These are phyloP conservation scores for Larimichthys crocea DNA, from an alignment of 2,113 vertebrate species.

Conservation along the genomic window DNA sequence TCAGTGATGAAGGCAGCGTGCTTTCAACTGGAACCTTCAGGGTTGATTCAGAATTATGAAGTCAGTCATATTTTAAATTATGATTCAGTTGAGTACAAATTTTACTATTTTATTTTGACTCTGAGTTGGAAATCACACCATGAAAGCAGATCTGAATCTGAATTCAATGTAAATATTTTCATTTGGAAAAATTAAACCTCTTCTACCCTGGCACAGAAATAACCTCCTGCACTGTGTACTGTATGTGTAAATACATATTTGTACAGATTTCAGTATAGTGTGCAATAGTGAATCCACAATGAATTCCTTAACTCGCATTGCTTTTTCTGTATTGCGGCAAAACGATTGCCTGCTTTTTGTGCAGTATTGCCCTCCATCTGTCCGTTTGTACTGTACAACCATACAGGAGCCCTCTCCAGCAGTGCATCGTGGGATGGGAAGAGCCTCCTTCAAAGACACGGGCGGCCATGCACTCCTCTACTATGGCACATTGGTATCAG, in stretches of 20 bases:
- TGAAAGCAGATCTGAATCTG: neutral
- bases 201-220: neutral
- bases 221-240: neutral
- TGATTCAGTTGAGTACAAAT: neutral
- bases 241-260: slow-evolving; percentile 10
- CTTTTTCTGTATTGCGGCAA: slow-evolving; percentile 56
- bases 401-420: slow-evolving; percentile 70
- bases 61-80: neutral
- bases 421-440: slow-evolving; percentile 71
- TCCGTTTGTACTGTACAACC: slow-evolving; percentile 71
- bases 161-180: too few relatives aligned
- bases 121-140: neutral
- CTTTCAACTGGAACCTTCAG: neutral
- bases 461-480: slow-evolving; percentile 73
- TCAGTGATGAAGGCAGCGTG: too few relatives aligned
- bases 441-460: slow-evolving; percentile 78
- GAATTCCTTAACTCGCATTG: slow-evolving; percentile 40
- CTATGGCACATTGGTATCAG: slow-evolving; percentile 84
- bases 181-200: neutral
- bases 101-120: neutral
- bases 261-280: slow-evolving; percentile 53
- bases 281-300: slow-evolving; percentile 58
- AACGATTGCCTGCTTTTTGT: slow-evolving; percentile 72
- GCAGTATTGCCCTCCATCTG: slow-evolving; percentile 77
- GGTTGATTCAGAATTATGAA: neutral